Evolutionary conservation across 1,140 invertebrate genomes (phyloP).

Genomic region (Ips nitidus): DNA sequence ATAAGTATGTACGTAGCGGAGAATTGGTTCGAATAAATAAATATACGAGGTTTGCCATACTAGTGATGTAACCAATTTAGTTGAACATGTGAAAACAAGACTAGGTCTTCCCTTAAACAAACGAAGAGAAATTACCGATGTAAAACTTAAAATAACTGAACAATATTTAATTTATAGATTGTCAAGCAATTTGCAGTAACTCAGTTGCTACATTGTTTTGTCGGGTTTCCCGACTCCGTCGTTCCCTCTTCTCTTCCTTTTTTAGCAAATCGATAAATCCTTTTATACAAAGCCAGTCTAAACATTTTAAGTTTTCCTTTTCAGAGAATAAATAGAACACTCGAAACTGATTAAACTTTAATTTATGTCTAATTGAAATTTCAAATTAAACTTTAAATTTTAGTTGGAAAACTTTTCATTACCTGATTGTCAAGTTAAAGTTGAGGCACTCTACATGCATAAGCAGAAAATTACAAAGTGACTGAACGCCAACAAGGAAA

Average conservation of each 20-base stretch:
- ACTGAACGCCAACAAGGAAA: slow-evolving; percentile 6
- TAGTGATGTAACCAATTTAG: no score
- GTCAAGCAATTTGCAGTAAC: slow-evolving; percentile 23
- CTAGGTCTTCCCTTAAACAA: no score
- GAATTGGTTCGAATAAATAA: slow-evolving; percentile 9
- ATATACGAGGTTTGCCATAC: neutral
- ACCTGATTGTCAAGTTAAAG: slow-evolving; percentile 24
- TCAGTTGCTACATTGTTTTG: slow-evolving; percentile 18
- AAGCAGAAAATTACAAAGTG: slow-evolving; percentile 11
- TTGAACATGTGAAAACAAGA: no score
- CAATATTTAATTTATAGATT: neutral
- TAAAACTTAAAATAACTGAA: no score
- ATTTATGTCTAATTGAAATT: slow-evolving; percentile 37
- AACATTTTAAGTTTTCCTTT: slow-evolving; percentile 26
- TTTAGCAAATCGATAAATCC: slow-evolving; percentile 29
- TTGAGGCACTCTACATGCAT: slow-evolving; percentile 9
- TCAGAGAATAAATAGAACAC: slow-evolving; percentile 33
- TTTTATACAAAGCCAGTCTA: slow-evolving; percentile 22
- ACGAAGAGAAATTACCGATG: no score
- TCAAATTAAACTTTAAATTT: slow-evolving; percentile 30
- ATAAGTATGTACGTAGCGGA: slow-evolving; percentile 15
- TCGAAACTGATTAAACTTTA: slow-evolving; percentile 35
- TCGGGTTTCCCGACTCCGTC: slow-evolving; percentile 3
- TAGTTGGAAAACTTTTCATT: slow-evolving; percentile 27
- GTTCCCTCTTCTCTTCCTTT: slow-evolving; percentile 9